phyloP scores from a whole-genome alignment of 2,888 invertebrate species.

The Thelaira solivaga region DNA sequence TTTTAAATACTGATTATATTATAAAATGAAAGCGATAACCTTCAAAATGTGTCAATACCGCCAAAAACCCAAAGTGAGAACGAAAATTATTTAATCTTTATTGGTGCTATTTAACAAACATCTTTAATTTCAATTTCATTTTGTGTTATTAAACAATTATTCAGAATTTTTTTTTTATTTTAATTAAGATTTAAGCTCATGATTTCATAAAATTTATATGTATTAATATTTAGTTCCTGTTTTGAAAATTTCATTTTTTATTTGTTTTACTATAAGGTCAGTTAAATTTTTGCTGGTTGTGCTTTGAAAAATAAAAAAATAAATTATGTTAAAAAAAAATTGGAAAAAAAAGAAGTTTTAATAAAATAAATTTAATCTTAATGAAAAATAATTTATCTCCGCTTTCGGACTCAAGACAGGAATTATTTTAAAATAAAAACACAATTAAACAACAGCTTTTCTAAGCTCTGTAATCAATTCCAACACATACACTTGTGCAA shows the following conservation, averaged over 20 bases:
- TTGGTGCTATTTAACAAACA: conserved; percentile 16
- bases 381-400: not conserved
- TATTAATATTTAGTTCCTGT: too few relatives aligned
- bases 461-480: not conserved
- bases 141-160: too few relatives aligned
- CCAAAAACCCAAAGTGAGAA: conserved; percentile 18
- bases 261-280: too few relatives aligned
- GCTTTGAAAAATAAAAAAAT: too few relatives aligned
- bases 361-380: too few relatives aligned
- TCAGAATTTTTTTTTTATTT: not conserved
- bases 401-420: not conserved
- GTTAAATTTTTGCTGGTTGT: too few relatives aligned
- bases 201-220: too few relatives aligned
- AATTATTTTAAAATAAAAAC: not conserved
- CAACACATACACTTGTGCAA: not conserved
- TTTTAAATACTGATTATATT: not conserved
- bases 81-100: conserved; percentile 39
- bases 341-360: too few relatives aligned
- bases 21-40: conserved; percentile 31
- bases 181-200: too few relatives aligned
- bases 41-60: conserved; percentile 54
- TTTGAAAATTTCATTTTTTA: too few relatives aligned
- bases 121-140: conserved; percentile 30
- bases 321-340: too few relatives aligned
- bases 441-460: not conserved